Percentiles rank a stretch among this genome's conserved stretches.
Conservation (phyloP, 2,797 vertebrate genomes). For the Etheostoma nigrum region DNA sequence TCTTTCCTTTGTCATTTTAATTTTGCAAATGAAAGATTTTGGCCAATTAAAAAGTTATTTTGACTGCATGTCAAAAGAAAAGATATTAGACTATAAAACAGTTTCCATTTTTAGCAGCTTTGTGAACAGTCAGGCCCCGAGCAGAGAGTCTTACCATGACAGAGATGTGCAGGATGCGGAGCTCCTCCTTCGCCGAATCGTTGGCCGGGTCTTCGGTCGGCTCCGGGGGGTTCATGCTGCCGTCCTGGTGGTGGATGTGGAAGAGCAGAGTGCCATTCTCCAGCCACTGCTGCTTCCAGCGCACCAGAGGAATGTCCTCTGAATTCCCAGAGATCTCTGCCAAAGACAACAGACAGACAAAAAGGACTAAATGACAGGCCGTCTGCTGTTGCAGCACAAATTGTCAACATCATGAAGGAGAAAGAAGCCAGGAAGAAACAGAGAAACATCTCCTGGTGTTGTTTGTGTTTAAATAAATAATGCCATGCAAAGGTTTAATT, state of each 20-base stretch:
- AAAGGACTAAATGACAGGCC: not conserved
- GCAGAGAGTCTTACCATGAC: conserved; percentile 90
- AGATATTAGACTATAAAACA: not conserved
- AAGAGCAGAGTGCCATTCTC: conserved; percentile 98
- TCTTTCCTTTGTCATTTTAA: not conserved
- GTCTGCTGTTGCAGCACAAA: not conserved
- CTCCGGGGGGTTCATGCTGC: conserved; percentile 89
- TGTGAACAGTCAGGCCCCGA: not conserved
- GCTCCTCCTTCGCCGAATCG: conserved; percentile 93
- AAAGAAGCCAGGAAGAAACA: not conserved
- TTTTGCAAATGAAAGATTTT: conserved; percentile 34
- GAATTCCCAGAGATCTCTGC: conserved; percentile 98
- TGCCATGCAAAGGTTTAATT: too few relatives aligned
- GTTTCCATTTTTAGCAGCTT: conserved; percentile 12
- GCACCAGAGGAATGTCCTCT: conserved; percentile 96
- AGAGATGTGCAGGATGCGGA: conserved; percentile 97
- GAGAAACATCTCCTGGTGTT: not conserved
- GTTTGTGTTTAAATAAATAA: too few relatives aligned
- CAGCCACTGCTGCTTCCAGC: conserved; percentile 99
- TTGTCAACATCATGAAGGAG: not conserved
- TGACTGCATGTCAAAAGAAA: conserved; percentile 22
- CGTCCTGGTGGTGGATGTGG: conserved; percentile 98
- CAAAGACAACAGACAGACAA: conserved; percentile 41
- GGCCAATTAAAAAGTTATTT: conserved; percentile 34
- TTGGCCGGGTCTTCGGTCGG: conserved; percentile 92